Base-by-base conservation (phyloP, 2,888 invertebrate genomes). In the Germaria angustata region DNA sequence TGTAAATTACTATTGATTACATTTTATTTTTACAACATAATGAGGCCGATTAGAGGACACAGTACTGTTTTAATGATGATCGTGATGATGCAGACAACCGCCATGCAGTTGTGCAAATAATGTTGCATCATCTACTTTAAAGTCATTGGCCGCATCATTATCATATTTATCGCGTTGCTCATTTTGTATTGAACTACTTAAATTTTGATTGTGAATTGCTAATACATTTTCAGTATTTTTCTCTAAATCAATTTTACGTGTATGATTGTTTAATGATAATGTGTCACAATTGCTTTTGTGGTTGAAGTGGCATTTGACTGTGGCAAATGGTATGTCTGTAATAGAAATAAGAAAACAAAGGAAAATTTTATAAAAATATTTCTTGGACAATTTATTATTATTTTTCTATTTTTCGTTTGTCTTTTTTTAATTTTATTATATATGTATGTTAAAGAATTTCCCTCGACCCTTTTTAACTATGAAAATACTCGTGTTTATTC, bases 51-150 rank as follows among this genome's bases (percentile, higher is more conserved):
- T 39, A 22, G 24, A 28, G 11, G 32, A 20, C 55, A 55, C 20
- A 24, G 28, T 39, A 17, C 28, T 39, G 49, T 49, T 76, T 20
- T 41, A 32, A 15, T 63, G 17, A 41, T 39, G 17, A 15, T 71
- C 20, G 28, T 79, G 72, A 84, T 88, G 86, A 86, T 89, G 87
- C 84, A 85, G 85, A 84, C 85, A 87, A 84, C 89, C 89, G 85
- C 89, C 89, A 85, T 89, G 89, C 81, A 87, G 87, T 86, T 86
- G 85, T 72, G 87, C 86, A 86, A 86, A 89, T 85, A 89, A 86
- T 72, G 86, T 85, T 72, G 87, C 87, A 81, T 85, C 87, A 84
- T 84, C 85, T 41, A 78, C 68, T 59, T 66, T 76, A 49, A 73
- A 77, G 24, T 75, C 84, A 49, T 72, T 80, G 46, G 39, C 63